Conservation (phyloP, 2,113 vertebrate species). For the Falcunculus frontatus region DNA sequence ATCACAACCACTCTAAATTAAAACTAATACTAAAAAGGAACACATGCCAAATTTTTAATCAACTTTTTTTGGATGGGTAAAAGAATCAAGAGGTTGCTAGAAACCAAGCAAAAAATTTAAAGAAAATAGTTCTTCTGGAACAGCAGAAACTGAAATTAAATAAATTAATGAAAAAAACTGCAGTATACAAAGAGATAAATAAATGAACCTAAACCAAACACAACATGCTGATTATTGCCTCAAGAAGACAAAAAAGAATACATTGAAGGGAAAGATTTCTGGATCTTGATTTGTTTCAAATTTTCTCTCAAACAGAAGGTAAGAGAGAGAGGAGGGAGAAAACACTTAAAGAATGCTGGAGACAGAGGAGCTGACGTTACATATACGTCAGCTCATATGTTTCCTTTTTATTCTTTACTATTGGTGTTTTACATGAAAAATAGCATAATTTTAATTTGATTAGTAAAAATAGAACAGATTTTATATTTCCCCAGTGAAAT, state of each 20-base stretch:
- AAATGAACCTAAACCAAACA: background rate
- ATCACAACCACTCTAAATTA: background rate
- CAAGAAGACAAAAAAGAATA: background rate
- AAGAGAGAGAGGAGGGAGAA: background rate
- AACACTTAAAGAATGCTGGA: background rate
- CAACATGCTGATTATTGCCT: fast-evolving
- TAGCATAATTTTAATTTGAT: constrained; percentile 43
- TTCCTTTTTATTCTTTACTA: background rate
- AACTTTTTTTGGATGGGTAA: background rate
- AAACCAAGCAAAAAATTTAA: background rate
- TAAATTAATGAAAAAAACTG: background rate
- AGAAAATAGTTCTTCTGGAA: background rate
- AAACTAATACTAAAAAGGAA: background rate
- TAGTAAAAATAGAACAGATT: constrained; percentile 34
- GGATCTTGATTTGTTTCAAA: background rate
- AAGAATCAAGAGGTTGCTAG: background rate
- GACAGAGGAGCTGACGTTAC: background rate
- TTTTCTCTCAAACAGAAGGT: background rate
- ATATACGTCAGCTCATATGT: background rate
- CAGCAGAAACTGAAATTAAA: background rate
- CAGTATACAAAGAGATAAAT: background rate
- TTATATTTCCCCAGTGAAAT: constrained; percentile 30
- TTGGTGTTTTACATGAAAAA: background rate
- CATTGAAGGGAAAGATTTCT: background rate
- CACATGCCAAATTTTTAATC: background rate